Conservation (phyloP, 2,113 vertebrate genomes). For the Notechis scutatus region DNA sequence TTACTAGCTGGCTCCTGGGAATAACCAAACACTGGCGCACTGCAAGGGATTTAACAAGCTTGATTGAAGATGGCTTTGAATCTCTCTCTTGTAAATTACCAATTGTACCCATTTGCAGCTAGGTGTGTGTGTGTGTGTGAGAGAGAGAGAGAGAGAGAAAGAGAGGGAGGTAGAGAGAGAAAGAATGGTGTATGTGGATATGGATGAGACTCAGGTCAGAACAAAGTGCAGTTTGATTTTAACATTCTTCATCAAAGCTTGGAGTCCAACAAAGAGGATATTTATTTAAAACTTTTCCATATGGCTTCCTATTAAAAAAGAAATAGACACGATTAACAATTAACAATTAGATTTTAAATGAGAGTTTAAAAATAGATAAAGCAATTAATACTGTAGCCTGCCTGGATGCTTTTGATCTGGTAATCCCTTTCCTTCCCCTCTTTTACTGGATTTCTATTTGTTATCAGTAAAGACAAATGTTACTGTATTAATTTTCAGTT, state of each 20-base stretch:
- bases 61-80: neutral
- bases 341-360: neutral
- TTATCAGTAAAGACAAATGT: neutral
- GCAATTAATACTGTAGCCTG: neutral
- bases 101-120: neutral
- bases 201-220: neutral
- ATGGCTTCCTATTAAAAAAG: neutral
- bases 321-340: neutral
- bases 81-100: neutral
- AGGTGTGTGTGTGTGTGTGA: neutral
- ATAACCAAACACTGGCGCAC: neutral
- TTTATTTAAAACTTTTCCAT: no score
- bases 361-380: neutral
- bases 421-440: neutral
- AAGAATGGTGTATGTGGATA: neutral
- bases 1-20: constrained; percentile 13
- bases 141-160: fast-evolving
- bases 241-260: no score
- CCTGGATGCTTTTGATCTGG: neutral
- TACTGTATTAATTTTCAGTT: neutral
- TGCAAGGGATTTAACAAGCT: neutral
- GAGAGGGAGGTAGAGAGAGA: no score
- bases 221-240: neutral
- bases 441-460: neutral
- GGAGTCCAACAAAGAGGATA: neutral